Evolutionary conservation across 2,888 invertebrate genomes (phyloP).

Genomic region (Agriopis leucophaearia): DNA sequence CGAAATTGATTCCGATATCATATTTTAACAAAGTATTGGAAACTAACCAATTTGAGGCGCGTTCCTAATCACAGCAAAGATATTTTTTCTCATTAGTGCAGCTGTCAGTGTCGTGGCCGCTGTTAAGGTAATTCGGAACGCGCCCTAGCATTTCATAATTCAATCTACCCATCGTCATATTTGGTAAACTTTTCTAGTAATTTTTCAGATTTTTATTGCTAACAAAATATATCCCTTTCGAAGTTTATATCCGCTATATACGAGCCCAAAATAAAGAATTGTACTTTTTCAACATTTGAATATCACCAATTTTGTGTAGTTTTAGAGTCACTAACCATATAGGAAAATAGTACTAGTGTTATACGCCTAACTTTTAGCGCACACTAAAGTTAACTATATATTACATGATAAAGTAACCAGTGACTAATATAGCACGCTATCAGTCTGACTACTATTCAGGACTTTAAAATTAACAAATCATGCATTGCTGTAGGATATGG

Average conservation of each 20-base stretch:
- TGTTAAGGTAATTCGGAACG: too few relatives aligned
- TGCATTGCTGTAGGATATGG: too few relatives aligned
- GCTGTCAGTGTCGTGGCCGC: too few relatives aligned
- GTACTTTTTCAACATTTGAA: slow-evolving; percentile 33
- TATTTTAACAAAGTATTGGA: too few relatives aligned
- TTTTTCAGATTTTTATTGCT: slow-evolving; percentile 39
- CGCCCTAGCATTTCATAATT: background rate
- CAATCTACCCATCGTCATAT: background rate
- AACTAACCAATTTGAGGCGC: too few relatives aligned
- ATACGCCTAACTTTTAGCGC: slow-evolving; percentile 57
- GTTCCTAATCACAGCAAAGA: too few relatives aligned
- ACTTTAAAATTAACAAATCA: background rate
- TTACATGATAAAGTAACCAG: slow-evolving; percentile 4
- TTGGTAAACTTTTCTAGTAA: slow-evolving; percentile 39
- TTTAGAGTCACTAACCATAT: slow-evolving; percentile 49
- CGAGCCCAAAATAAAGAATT: slow-evolving; percentile 35
- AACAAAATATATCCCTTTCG: slow-evolving; percentile 33
- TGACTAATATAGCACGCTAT: slow-evolving; percentile 3
- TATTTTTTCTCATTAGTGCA: too few relatives aligned
- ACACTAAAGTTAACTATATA: slow-evolving; percentile 54
- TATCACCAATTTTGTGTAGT: slow-evolving; percentile 51
- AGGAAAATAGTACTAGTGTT: slow-evolving; percentile 54
- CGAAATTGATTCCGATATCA: background rate
- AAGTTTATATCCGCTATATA: slow-evolving; percentile 41
- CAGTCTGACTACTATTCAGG: background rate